Percentiles rank a stretch among this genome's conserved stretches.
Conservation (phyloP, 2,888 invertebrate species). For the Amaurobius ferox region DNA sequence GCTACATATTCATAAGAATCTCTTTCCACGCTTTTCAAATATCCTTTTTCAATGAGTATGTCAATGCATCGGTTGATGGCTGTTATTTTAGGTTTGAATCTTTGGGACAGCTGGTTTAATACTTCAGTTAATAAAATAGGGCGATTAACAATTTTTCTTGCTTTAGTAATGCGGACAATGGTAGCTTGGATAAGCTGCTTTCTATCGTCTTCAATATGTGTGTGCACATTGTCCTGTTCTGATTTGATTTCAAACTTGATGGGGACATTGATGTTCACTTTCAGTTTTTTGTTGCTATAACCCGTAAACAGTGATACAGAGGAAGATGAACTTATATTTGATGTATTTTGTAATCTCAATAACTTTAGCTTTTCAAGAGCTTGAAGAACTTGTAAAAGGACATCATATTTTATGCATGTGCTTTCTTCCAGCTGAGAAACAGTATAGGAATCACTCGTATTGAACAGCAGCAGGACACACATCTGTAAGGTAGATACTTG, state of each 20-base stretch:
- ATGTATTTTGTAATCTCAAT: slow-evolving; percentile 78
- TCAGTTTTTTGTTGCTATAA: slow-evolving; percentile 86
- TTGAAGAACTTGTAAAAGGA: slow-evolving; percentile 89
- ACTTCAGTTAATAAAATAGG: slow-evolving; percentile 97
- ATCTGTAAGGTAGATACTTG: slow-evolving; percentile 99
- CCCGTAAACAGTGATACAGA: slow-evolving; percentile 85
- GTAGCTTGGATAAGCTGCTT: slow-evolving; percentile 92
- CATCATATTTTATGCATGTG: slow-evolving; percentile 83
- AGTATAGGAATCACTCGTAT: slow-evolving; percentile 89
- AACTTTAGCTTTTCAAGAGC: slow-evolving; percentile 96
- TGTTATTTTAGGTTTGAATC: slow-evolving; percentile 98
- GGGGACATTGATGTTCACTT: slow-evolving; percentile 98
- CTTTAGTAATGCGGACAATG: slow-evolving; percentile 89
- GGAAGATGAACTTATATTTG: slow-evolving; percentile 82
- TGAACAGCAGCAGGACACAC: slow-evolving; percentile 97
- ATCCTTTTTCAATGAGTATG: slow-evolving; percentile 75
- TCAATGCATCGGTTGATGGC: slow-evolving; percentile 88
- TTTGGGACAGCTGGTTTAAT: slow-evolving; percentile 92
- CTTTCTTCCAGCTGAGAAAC: slow-evolving; percentile 90
- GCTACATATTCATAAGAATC: slow-evolving; percentile 60
- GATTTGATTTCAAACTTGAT: slow-evolving; percentile 97
- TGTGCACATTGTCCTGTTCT: slow-evolving; percentile 97
- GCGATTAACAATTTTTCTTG: slow-evolving; percentile 92
- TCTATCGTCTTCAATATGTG: slow-evolving; percentile 98
- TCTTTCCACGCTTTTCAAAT: slow-evolving; percentile 55